Evolutionary conservation across 2,888 invertebrate genomes (phyloP).

Genomic region (Disparrhopalites patrizii): DNA sequence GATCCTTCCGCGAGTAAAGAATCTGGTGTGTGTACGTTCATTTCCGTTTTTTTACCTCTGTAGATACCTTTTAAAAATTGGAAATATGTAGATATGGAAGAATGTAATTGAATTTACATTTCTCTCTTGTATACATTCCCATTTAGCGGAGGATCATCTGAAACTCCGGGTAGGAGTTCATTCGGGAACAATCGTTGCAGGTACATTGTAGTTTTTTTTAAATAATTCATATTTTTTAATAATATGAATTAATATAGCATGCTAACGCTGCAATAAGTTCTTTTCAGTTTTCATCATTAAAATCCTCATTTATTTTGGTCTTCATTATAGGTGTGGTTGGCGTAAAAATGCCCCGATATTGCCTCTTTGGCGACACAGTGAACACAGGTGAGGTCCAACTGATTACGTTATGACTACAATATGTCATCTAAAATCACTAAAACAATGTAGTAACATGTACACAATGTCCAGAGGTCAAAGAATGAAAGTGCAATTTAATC

Average conservation of each 20-base stretch:
- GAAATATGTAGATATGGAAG: no score
- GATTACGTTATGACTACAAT: no score
- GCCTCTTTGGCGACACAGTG: slow-evolving; percentile 85
- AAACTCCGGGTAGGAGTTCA: slow-evolving; percentile 37
- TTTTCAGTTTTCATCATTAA: not conserved
- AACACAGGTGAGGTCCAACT: slow-evolving; percentile 58
- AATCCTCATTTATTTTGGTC: not conserved
- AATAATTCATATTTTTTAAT: not conserved
- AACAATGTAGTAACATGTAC: no score
- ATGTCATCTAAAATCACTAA: no score
- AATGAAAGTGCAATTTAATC: no score
- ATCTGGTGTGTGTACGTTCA: no score
- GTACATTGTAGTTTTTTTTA: slow-evolving; percentile 53
- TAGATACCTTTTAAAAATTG: no score
- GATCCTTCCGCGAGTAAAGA: slow-evolving; percentile 50
- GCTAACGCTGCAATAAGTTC: no score
- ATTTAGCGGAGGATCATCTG: slow-evolving; percentile 39
- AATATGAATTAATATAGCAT: not conserved
- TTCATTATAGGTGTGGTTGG: slow-evolving; percentile 79
- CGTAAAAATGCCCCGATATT: slow-evolving; percentile 83
- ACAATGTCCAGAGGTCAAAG: no score
- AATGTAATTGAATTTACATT: no score
- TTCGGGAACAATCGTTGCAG: slow-evolving; percentile 80
- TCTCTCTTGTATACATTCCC: not conserved
- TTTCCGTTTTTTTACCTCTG: no score